phyloP scores from a whole-genome alignment of 2,113 vertebrate genomes.

The Prionailurus viverrinus region DNA sequence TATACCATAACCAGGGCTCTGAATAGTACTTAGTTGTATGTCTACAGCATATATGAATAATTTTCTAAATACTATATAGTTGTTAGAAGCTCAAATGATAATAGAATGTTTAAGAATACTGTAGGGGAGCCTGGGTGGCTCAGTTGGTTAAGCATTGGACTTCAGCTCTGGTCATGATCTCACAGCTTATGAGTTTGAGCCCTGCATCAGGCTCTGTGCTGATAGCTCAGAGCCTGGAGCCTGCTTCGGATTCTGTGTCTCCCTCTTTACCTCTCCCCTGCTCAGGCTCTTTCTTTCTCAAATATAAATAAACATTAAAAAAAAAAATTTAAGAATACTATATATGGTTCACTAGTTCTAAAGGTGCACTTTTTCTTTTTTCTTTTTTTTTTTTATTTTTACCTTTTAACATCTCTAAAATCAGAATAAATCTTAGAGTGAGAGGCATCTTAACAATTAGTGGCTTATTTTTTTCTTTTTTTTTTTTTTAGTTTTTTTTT shows the following conservation, averaged over 20 bases:
- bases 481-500: too few species aligned
- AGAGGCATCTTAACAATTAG: neutral
- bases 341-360: conserved; percentile 21
- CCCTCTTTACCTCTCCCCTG: too few species aligned
- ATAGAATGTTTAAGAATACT: conserved; percentile 9
- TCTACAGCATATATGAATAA: neutral
- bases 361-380: neutral
- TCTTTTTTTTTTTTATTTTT: too few species aligned
- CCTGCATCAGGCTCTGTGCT: too few species aligned
- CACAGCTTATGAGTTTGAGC: too few species aligned
- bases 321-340: neutral
- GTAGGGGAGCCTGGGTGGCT: too few species aligned
- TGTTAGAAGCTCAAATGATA: conserved; percentile 16
- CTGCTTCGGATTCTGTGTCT: too few species aligned
- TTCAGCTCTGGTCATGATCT: too few species aligned
- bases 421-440: neutral
- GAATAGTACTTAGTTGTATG: neutral
- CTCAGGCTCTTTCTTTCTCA: too few species aligned
- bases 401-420: conserved; percentile 28
- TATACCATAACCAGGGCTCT: neutral
- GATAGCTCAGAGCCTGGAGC: too few species aligned
- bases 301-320: too few species aligned
- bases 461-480: neutral
- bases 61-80: neutral
- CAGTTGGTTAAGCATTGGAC: too few species aligned